These are phyloP conservation scores for Orestias chungarensis DNA, from an alignment of 2,797 vertebrate genomes.

Conservation along the genomic window DNA sequence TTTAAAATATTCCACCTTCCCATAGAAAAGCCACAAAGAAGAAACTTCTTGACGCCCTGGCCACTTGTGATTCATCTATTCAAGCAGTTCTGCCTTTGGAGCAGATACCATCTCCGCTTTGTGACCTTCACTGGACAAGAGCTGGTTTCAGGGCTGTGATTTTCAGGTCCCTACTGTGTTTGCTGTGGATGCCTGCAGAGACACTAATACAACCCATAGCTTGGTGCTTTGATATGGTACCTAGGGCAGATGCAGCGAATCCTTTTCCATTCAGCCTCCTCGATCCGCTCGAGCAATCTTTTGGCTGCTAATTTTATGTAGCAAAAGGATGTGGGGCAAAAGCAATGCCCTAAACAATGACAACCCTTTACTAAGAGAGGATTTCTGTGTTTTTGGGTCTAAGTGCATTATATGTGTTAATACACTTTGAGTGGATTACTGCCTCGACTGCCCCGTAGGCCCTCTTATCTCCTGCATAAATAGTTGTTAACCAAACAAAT, in stretches of 20 bases:
- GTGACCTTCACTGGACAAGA: constrained; percentile 69
- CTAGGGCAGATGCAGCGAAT: constrained; percentile 38
- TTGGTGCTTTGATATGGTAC: constrained; percentile 47
- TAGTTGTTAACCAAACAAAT: constrained; percentile 48
- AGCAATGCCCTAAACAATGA: not conserved
- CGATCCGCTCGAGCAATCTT: constrained; percentile 32
- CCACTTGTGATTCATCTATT: constrained; percentile 72
- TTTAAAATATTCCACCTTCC: constrained; percentile 39
- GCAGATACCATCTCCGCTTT: constrained; percentile 41
- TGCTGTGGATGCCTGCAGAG: constrained; percentile 63
- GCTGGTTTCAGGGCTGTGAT: constrained; percentile 64
- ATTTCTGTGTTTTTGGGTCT: not conserved
- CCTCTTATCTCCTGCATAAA: constrained; percentile 25
- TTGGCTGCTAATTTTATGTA: constrained; percentile 31
- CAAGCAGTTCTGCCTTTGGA: constrained; percentile 44
- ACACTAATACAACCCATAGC: constrained; percentile 54
- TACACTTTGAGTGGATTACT: constrained; percentile 39
- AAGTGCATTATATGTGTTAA: not conserved
- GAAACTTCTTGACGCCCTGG: not conserved
- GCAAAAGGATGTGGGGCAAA: constrained; percentile 16
- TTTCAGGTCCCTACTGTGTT: constrained; percentile 64
- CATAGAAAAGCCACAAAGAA: constrained; percentile 1
- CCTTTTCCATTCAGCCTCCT: constrained; percentile 44
- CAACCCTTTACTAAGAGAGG: constrained; percentile 24
- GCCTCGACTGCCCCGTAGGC: constrained; percentile 32